Conservation (phyloP, 2,888 invertebrate genomes). For the Callinectes sapidus region DNA sequence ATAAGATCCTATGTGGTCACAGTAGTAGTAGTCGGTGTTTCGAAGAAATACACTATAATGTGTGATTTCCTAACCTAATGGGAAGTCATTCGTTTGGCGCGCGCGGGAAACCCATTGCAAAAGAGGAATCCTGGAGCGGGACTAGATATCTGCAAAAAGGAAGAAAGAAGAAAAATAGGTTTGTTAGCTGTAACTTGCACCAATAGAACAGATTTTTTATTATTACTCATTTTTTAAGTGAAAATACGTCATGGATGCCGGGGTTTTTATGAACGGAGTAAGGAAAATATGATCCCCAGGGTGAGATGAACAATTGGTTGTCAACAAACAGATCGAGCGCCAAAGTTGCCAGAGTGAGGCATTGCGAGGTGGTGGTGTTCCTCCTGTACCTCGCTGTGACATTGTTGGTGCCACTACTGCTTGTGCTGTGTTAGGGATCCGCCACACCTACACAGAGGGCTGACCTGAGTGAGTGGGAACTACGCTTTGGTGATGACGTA, state of each 20-base stretch:
- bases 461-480: background rate
- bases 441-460: background rate
- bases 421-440: background rate
- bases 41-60: no score
- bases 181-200: no score
- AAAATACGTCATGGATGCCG: no score
- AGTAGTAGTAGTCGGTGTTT: no score
- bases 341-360: no score
- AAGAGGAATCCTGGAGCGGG: background rate
- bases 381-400: no score
- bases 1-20: no score
- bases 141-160: background rate
- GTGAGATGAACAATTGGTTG: background rate
- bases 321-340: background rate
- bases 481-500: background rate
- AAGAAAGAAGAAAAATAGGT: background rate
- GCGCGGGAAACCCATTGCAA: background rate
- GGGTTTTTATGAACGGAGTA: no score
- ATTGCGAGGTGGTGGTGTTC: background rate
- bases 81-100: background rate
- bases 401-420: background rate
- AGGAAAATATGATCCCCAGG: background rate
- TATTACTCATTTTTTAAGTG: no score
- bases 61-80: no score
- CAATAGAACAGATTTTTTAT: no score